Evolutionary conservation across 2,797 vertebrate species (phyloP), one percentile per base, ranked within the genome.

Genomic region (Catostomus latipinnis): DNA sequence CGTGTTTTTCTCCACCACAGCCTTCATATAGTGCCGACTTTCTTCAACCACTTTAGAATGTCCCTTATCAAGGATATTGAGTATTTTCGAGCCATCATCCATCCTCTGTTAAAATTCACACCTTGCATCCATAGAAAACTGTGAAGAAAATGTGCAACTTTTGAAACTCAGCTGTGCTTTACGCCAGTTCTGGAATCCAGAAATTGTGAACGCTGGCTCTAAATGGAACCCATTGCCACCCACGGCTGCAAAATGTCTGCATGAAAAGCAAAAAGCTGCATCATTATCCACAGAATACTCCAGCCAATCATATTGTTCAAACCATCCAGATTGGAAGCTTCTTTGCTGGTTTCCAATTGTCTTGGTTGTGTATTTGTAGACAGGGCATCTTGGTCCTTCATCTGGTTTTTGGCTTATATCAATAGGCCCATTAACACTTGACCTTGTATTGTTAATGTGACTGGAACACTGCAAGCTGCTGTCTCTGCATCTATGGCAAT

Each of bases 291-390:
- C 8, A 9, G 13, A 65, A 65, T 48, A 65, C 13, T 46, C 5
- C 34, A 43, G 22, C 11, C 61, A 63, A 5, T 63, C 22, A 43
- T 12, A 58, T 10, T 58, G 57, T 4, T 58, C 57, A 58, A 58
- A 18, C 57, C 14, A 58, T 58, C 57, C 16, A 58, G 16, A 58
- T 5, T 18, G 8, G 16, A 18, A 58, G 57, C 16, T 22, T 60
- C 57, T 60, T 60, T 22, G 57, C 57, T 60, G 57, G 57, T 60
- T 60, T 60, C 57, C 57, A 60, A 60, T 18, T 9, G 18, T 60
- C 0, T 9, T 18, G 53, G 53, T 6, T 56, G 53, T 13, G 13
- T 56, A 14, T 57, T 57, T 14, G 8, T 2, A 2, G 54, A 57
- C 13, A 54, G 10, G 13, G 11, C 10, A 3, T 22, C 22, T 22